Evolutionary conservation across 2,888 invertebrate genomes (phyloP).

Genomic region (Lagria hirta): DNA sequence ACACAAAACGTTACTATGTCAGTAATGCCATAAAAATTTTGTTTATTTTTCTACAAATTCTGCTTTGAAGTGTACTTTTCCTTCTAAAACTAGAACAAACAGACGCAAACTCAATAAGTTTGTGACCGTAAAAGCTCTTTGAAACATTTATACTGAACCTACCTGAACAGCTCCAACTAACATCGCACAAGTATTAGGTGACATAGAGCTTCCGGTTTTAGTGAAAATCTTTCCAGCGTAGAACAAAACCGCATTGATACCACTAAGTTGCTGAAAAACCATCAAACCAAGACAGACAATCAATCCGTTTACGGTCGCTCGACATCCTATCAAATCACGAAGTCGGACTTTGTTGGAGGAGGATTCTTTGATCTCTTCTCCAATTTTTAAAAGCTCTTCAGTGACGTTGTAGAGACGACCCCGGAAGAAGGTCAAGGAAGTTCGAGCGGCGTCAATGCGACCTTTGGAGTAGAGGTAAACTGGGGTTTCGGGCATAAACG

Average conservation of each 20-base stretch:
- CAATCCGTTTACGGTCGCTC: slow-evolving; percentile 40
- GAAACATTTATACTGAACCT: slow-evolving; percentile 25
- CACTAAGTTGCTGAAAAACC: slow-evolving; percentile 54
- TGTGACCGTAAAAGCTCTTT: not conserved
- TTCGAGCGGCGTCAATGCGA: slow-evolving; percentile 40
- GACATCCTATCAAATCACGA: slow-evolving; percentile 47
- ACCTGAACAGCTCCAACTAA: slow-evolving; percentile 54
- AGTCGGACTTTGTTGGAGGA: slow-evolving; percentile 54
- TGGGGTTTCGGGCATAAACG: slow-evolving; percentile 74
- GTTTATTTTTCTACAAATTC: no score
- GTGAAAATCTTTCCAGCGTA: slow-evolving; percentile 48
- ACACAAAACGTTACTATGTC: no score
- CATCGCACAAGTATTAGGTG: slow-evolving; percentile 49
- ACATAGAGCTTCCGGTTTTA: slow-evolving; percentile 41
- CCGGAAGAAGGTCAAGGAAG: slow-evolving; percentile 15
- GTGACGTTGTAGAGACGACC: slow-evolving; percentile 57
- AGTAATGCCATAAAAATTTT: no score
- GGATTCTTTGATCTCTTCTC: slow-evolving; percentile 55
- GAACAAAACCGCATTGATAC: slow-evolving; percentile 51
- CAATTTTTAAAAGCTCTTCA: slow-evolving; percentile 56
- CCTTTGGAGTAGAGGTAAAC: slow-evolving; percentile 62
- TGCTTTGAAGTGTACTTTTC: no score
- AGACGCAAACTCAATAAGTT: not conserved
- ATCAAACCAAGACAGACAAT: slow-evolving; percentile 51
- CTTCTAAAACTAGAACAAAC: no score